A percentile compares a stretch with the other conserved stretches of the same genome.
Evolutionary conservation across 2,113 vertebrate genomes (phyloP).

Genomic region (Sturnira hondurensis): DNA sequence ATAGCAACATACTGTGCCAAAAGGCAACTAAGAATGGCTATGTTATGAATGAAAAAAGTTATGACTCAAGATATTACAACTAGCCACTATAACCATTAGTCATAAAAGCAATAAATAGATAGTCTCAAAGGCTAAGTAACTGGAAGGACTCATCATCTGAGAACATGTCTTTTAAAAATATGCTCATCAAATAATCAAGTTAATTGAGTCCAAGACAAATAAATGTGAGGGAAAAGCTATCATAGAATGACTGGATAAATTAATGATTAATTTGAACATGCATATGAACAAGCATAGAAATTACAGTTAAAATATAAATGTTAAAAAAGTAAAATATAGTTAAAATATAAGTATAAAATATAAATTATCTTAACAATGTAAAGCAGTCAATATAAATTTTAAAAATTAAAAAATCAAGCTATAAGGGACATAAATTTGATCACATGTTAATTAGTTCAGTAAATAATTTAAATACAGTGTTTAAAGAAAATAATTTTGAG

Average conservation of each 20-base stretch:
- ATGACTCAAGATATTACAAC: not conserved
- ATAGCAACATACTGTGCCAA: not conserved
- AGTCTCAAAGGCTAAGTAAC: not conserved
- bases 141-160: not conserved
- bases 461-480: not conserved
- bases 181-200: not conserved
- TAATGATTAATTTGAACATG: not conserved
- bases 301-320: not conserved
- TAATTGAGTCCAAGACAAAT: not conserved
- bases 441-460: not conserved
- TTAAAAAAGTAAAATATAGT: not conserved
- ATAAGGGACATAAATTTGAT: not conserved
- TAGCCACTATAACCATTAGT: not conserved
- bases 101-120: not conserved
- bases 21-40: not conserved
- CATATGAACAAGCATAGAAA: not conserved
- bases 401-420: not conserved
- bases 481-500: not conserved
- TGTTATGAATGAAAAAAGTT: not conserved
- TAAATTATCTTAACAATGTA: not conserved
- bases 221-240: not conserved
- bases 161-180: not conserved
- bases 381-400: not conserved
- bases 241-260: not conserved
- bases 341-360: too few relatives aligned